Percentiles rank a stretch among this genome's conserved stretches.
Conservation (phyloP, 2,797 vertebrate genomes). For the Harpagifer antarcticus region DNA sequence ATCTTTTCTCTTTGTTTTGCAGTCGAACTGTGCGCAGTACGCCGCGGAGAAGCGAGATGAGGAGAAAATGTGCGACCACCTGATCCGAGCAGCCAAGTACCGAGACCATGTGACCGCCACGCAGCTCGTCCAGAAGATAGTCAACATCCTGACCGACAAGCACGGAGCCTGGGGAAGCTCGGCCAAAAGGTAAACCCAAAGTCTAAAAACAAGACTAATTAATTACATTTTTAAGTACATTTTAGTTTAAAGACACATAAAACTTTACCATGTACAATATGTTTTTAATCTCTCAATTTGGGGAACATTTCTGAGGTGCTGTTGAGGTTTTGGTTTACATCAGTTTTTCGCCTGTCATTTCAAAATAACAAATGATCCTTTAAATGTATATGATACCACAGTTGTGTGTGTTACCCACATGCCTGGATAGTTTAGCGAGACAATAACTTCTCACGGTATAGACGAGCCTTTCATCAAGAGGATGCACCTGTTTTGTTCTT, state of each 20-base stretch:
- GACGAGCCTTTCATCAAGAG: constrained; percentile 34
- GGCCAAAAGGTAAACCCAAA: constrained; percentile 86
- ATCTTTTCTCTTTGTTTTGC: constrained; percentile 19
- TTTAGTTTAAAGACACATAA: not conserved
- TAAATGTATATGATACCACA: not conserved
- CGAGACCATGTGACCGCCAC: constrained; percentile 96
- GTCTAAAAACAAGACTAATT: not conserved
- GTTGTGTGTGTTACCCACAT: not conserved
- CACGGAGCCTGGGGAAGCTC: constrained; percentile 97
- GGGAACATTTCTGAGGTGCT: not conserved
- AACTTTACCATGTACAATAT: not conserved
- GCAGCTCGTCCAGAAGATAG: constrained; percentile 96
- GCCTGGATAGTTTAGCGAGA: not conserved
- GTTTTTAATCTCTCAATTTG: not conserved
- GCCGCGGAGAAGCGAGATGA: constrained; percentile 96
- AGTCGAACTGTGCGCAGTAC: constrained; percentile 97
- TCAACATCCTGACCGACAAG: constrained; percentile 97
- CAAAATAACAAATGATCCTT: not conserved
- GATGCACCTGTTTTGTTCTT: constrained; percentile 46
- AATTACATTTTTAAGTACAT: not conserved
- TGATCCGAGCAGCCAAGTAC: constrained; percentile 96
- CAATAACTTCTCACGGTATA: not conserved
- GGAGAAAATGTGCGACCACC: constrained; percentile 98
- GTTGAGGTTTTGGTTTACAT: not conserved
- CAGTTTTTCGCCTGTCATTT: not conserved